phyloP scores from a whole-genome alignment of 2,888 invertebrate genomes.

The Platycheirus albimanus region DNA sequence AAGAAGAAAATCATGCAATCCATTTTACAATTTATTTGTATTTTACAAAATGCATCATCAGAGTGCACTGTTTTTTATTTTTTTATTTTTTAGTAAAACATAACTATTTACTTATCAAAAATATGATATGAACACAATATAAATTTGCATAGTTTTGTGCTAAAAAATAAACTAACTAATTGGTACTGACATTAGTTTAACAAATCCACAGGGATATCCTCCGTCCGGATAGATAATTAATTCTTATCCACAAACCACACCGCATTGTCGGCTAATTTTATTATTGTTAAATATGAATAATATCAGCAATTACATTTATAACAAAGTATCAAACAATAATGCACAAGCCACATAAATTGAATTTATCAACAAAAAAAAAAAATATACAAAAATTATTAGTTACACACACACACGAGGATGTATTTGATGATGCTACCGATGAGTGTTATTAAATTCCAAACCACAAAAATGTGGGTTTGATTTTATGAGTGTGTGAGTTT shows the following conservation, averaged over 20 bases:
- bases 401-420: too few species aligned
- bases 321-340: neutral
- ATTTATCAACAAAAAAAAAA: too few species aligned
- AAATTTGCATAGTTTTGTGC: neutral
- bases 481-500: too few species aligned
- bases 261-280: constrained; percentile 23
- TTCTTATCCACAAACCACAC: constrained; percentile 39
- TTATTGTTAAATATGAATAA: neutral
- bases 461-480: too few species aligned
- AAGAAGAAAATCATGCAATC: neutral
- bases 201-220: constrained; percentile 13
- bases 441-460: too few species aligned
- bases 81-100: constrained; percentile 1
- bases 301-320: neutral
- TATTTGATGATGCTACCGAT: too few species aligned
- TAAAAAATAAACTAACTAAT: neutral
- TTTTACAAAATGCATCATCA: too few species aligned
- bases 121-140: neutral
- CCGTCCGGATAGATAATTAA: constrained; percentile 45
- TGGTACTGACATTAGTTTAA: neutral
- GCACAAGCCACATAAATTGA: too few species aligned
- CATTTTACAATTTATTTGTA: neutral
- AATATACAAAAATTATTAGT: too few species aligned
- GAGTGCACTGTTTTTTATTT: constrained; percentile 16
- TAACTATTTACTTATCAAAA: constrained; percentile 45